A percentile compares a stretch with the other conserved stretches of the same genome.
phyloP scores from a whole-genome alignment of 1,140 invertebrate species.

The Goniozus legneri region DNA sequence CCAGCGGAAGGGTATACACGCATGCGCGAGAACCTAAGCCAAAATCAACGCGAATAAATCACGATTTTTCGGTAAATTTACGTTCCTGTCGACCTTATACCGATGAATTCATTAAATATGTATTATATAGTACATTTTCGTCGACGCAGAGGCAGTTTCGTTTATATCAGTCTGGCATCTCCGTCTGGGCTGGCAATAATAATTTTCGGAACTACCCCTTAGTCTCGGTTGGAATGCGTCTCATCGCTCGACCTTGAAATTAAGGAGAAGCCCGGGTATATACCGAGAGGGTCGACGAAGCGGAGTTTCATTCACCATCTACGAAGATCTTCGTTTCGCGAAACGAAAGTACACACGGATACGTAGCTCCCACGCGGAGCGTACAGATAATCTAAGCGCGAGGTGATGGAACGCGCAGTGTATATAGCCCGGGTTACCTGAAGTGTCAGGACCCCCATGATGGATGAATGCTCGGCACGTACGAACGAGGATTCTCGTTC shows the following conservation, averaged over 20 bases:
- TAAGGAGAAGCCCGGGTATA: conserved; percentile 2
- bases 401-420: conserved; percentile 34
- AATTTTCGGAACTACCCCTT: no score
- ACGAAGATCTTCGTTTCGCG: conserved; percentile 1
- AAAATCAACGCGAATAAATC: background rate
- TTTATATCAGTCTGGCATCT: no score
- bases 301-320: no score
- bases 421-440: conserved; percentile 25
- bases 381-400: conserved; percentile 34
- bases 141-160: no score
- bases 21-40: no score
- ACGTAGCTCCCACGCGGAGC: conserved; percentile 13
- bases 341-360: no score
- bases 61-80: background rate
- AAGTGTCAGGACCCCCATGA: conserved; percentile 31
- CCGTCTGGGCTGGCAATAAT: no score
- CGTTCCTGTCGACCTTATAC: no score
- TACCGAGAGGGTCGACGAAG: conserved; percentile 16
- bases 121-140: no score
- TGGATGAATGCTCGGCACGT: conserved; percentile 32
- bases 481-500: conserved; percentile 21
- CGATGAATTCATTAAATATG: no score
- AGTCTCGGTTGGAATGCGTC: no score
- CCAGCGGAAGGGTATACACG: no score
- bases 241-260: conserved; percentile 14